Percentiles rank a stretch among this genome's conserved stretches.
phyloP scores from a whole-genome alignment of 2,113 vertebrate genomes.

The Pterocles orientalis region DNA sequence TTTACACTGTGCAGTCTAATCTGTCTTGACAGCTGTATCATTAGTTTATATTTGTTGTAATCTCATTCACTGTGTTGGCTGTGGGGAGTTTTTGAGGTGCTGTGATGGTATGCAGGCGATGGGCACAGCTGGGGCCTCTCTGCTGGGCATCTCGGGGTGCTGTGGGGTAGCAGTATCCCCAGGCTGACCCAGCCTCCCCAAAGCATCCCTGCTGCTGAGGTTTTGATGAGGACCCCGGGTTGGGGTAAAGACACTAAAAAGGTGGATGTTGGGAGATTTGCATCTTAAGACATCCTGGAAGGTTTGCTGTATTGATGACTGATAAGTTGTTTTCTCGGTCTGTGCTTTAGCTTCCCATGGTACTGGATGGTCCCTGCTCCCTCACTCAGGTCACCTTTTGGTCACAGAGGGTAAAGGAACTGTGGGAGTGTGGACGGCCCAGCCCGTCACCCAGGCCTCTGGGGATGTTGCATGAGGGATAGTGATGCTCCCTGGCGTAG shows the following conservation, averaged over 20 bases:
- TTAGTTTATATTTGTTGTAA: constrained; percentile 73
- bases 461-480: neutral
- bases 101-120: neutral
- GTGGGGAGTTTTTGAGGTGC: neutral
- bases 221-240: neutral
- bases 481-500: neutral
- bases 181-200: neutral
- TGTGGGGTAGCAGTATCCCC: neutral
- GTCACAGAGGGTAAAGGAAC: neutral
- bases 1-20: constrained; percentile 74
- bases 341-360: neutral
- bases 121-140: neutral
- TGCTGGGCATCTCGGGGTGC: fast-evolving
- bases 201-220: neutral
- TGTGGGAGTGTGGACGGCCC: neutral
- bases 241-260: neutral
- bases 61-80: constrained; percentile 61
- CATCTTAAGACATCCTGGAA: neutral
- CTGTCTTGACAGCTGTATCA: constrained; percentile 72
- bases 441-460: neutral
- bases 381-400: neutral
- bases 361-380: fast-evolving
- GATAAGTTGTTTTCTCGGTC: neutral
- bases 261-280: neutral
- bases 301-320: neutral